phyloP scores from a whole-genome alignment of 2,113 vertebrate species.

The Trinectes maculatus region DNA sequence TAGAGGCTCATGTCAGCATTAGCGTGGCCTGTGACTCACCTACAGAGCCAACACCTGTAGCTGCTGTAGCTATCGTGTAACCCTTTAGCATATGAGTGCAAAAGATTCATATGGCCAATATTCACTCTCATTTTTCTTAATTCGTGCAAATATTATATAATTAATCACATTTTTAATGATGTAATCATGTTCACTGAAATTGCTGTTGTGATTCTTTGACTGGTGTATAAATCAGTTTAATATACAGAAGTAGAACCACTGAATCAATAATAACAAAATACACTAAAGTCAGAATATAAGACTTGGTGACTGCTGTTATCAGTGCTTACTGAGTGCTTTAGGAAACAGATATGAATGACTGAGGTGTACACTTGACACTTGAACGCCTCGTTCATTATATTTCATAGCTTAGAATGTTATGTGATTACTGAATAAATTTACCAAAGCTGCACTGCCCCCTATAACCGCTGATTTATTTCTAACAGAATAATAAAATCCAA shows the following conservation, averaged over 20 bases:
- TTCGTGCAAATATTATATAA: too few species aligned
- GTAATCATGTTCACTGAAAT: background rate
- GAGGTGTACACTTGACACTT: background rate
- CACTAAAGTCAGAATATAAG: background rate
- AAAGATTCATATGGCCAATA: background rate
- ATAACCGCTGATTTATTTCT: constrained; percentile 2
- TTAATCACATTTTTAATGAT: too few species aligned
- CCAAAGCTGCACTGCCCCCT: background rate
- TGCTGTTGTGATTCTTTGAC: background rate
- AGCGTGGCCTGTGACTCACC: background rate
- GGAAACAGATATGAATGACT: too few species aligned
- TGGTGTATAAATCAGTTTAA: background rate
- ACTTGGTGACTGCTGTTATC: background rate
- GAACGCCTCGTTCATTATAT: background rate
- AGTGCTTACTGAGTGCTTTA: background rate
- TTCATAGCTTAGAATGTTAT: background rate
- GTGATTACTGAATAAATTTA: background rate
- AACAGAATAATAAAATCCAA: constrained; percentile 12
- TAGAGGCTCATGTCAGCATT: background rate
- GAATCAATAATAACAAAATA: background rate
- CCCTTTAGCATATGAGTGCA: background rate
- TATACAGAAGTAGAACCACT: background rate
- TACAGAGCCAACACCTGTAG: background rate
- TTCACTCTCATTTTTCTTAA: background rate
- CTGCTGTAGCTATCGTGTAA: background rate